Evolutionary conservation across 2,797 vertebrate species (phyloP).

Genomic region (Pampus argenteus): DNA sequence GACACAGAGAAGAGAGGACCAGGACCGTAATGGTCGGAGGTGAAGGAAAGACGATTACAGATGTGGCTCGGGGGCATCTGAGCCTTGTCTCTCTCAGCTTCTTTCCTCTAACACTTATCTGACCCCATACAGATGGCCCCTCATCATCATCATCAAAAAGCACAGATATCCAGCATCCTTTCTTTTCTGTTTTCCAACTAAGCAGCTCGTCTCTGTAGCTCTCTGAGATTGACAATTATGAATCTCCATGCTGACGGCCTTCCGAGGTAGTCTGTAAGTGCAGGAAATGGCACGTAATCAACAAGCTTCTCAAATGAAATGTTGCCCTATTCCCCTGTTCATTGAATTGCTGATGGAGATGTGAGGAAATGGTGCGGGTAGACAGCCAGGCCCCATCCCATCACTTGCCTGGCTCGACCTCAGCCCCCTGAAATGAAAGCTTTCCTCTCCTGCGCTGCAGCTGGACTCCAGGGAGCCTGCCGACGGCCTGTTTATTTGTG

Average conservation of each 20-base stretch:
- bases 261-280: constrained; percentile 37
- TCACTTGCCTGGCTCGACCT: constrained; percentile 65
- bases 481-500: constrained; percentile 83
- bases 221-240: constrained; percentile 56
- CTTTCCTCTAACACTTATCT: constrained; percentile 74
- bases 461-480: constrained; percentile 76
- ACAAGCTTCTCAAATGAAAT: constrained; percentile 55
- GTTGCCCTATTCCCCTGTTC: constrained; percentile 39
- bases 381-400: constrained; percentile 64
- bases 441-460: constrained; percentile 77
- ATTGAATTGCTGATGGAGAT: constrained; percentile 67
- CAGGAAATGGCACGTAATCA: constrained; percentile 68
- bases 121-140: constrained; percentile 69
- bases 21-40: constrained; percentile 77
- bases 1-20: constrained; percentile 71
- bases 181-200: constrained; percentile 31
- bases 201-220: constrained; percentile 19
- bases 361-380: constrained; percentile 56
- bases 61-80: constrained; percentile 80
- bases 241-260: constrained; percentile 43
- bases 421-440: constrained; percentile 77
- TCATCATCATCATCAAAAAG: constrained; percentile 59
- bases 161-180: constrained; percentile 33
- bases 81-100: constrained; percentile 70
- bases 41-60: constrained; percentile 82